Percentiles rank a stretch among this genome's conserved stretches.
phyloP scores from a whole-genome alignment of 2,797 vertebrate genomes.

The Eidolon dupreanum region DNA sequence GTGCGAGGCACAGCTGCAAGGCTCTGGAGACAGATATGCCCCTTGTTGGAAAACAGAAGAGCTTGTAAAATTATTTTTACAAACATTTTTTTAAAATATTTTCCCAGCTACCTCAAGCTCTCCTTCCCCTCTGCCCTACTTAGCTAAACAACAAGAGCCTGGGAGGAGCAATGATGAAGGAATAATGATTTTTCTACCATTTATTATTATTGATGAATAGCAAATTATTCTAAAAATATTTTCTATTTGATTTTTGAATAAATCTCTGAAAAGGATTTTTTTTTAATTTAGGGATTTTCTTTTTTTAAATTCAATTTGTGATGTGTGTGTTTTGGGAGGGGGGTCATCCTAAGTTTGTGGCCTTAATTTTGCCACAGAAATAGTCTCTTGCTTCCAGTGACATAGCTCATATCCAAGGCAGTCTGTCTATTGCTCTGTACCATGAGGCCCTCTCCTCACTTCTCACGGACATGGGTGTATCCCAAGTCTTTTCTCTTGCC shows the following conservation, averaged over 20 bases:
- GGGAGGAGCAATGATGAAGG: conserved; percentile 75
- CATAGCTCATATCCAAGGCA: not conserved
- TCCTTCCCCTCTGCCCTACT: conserved; percentile 75
- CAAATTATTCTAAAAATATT: conserved; percentile 80
- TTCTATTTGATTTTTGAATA: conserved; percentile 74
- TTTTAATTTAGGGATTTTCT: not conserved
- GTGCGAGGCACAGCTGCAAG: conserved; percentile 65
- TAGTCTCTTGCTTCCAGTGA: not conserved
- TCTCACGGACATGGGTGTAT: not conserved
- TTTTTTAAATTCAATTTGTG: not conserved
- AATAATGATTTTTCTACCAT: conserved; percentile 74
- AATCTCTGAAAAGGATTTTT: conserved; percentile 5
- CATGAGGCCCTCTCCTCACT: not conserved
- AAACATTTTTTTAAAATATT: conserved; percentile 72
- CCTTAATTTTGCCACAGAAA: not conserved
- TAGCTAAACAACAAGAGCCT: conserved; percentile 80
- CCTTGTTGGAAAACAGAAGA: conserved; percentile 81
- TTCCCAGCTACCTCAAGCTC: conserved; percentile 74
- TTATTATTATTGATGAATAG: conserved; percentile 81
- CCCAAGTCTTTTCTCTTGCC: not conserved
- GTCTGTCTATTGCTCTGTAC: not conserved
- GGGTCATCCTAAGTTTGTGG: not conserved
- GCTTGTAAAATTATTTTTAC: conserved; percentile 80
- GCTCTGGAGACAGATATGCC: conserved; percentile 80
- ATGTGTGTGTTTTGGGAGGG: not conserved